A percentile compares a stretch with the other conserved stretches of the same genome.
Conservation (phyloP, 2,113 vertebrate genomes). For the Probosciger aterrimus region DNA sequence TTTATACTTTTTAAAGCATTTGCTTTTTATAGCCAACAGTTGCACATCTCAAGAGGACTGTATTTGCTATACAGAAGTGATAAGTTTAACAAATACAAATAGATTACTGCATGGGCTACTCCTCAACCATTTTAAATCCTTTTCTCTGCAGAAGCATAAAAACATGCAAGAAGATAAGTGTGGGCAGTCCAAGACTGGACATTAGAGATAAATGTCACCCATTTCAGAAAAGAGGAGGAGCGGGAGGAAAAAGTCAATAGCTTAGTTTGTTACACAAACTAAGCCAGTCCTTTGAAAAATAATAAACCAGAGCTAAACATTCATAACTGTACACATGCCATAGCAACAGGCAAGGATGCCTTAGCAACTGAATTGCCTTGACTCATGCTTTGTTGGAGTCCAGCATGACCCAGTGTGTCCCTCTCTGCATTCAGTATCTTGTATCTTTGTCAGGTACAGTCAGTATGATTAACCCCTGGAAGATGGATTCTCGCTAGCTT, state of each 20-base stretch:
- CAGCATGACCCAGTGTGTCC: not conserved
- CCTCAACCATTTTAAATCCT: not conserved
- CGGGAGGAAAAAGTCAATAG: not conserved
- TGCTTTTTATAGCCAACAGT: conserved; percentile 7
- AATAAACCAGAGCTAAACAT: not conserved
- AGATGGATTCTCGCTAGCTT: not conserved
- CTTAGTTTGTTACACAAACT: not conserved
- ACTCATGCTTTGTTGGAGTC: not conserved
- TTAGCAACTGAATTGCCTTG: not conserved
- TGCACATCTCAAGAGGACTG: not conserved
- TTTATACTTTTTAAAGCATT: conserved; percentile 19
- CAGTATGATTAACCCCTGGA: not conserved
- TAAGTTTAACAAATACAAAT: not conserved
- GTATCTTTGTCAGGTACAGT: not conserved
- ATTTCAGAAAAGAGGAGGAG: not conserved
- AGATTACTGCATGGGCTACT: not conserved
- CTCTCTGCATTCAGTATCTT: not conserved
- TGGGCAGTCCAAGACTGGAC: not conserved
- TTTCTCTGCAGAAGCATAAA: not conserved
- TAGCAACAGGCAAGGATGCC: conserved; percentile 30
- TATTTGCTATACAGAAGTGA: not conserved
- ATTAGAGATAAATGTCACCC: not conserved
- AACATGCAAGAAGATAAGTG: not conserved
- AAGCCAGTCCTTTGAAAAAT: not conserved
- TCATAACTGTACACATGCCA: not conserved